Conservation (phyloP, 2,888 invertebrate genomes). For the Nomada flava region DNA sequence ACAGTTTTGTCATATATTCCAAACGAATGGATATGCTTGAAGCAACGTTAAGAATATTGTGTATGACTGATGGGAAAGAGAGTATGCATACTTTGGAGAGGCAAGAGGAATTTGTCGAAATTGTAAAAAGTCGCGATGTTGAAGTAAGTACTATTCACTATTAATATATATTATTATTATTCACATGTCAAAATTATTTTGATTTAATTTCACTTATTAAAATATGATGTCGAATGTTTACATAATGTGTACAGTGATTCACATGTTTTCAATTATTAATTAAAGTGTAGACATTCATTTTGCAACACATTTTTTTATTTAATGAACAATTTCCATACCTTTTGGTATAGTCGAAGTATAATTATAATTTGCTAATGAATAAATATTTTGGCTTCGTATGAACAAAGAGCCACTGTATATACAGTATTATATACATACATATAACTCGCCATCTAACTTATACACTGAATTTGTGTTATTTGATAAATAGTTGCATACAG, state of each 20-base stretch:
- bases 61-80: constrained; percentile 99
- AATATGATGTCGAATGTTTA: neutral
- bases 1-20: constrained; percentile 96
- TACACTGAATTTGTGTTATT: no score
- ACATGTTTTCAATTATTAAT: neutral
- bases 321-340: no score
- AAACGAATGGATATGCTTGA: constrained; percentile 95
- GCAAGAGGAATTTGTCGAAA: constrained; percentile 97
- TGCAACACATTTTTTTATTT: neutral
- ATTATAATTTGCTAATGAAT: no score
- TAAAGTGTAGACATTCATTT: neutral
- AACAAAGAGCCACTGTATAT: no score
- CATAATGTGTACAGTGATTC: neutral
- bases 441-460: no score
- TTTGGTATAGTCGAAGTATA: no score
- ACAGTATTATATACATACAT: no score
- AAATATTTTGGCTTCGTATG: no score
- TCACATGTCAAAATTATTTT: neutral
- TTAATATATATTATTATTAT: no score
- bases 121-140: constrained; percentile 98
- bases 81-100: constrained; percentile 96
- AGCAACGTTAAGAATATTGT: constrained; percentile 96
- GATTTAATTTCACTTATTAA: neutral
- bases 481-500: no score
- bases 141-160: constrained; percentile 86